phyloP scores from a whole-genome alignment of 2,113 vertebrate species.

The Menura novaehollandiae region DNA sequence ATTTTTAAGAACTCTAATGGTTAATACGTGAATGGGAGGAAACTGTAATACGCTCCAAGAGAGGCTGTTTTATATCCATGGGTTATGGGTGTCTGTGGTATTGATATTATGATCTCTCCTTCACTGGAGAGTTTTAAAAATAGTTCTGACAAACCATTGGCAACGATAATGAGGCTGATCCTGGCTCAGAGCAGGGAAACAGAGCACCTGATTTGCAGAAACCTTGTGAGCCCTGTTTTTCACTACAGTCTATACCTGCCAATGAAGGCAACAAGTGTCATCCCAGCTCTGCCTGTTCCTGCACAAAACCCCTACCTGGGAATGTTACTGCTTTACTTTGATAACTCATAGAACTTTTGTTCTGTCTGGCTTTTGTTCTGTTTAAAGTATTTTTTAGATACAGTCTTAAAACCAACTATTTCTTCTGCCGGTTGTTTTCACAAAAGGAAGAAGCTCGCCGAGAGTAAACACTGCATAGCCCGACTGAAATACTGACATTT shows the following conservation, averaged over 20 bases:
- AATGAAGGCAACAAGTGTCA: accelerated
- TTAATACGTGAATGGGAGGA: not conserved
- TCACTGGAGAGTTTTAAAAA: not conserved
- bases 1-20: not conserved
- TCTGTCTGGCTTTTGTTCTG: not conserved
- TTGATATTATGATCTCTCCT: not conserved
- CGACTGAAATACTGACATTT: not conserved
- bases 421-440: not conserved
- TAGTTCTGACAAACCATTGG: not conserved
- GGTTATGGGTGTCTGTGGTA: not conserved
- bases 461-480: not conserved
- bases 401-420: not conserved
- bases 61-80: not conserved
- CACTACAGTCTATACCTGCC: not conserved
- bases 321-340: not conserved
- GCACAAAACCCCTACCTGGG: accelerated
- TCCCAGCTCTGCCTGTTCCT: not conserved
- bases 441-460: not conserved
- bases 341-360: not conserved
- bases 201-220: not conserved
- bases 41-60: not conserved
- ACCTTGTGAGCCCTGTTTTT: not conserved
- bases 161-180: not conserved
- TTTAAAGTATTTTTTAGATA: not conserved
- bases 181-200: not conserved